These are phyloP conservation scores for mouse (Mus musculus) DNA, from an alignment of 2,113 vertebrate genomes.

Conservation along the genomic window GRCm39 chr10:100592501-100593000, in stretches of 20 bases:
- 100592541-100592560: background rate
- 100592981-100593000: background rate
- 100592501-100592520: background rate
- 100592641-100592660: background rate
- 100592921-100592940: background rate
- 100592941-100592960: background rate
- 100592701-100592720: background rate
- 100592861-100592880: background rate
- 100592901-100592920: background rate
- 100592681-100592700: background rate
- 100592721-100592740: background rate
- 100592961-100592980: background rate
- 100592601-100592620: background rate
- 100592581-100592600: background rate
- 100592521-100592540: background rate
- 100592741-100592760: background rate
- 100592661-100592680: background rate
- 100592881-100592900: constrained; percentile 16
- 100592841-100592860: background rate
- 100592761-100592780: background rate
- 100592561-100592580: background rate
- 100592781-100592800: background rate
- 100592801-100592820: background rate
- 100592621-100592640: background rate
- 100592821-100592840: background rate